phyloP scores from a whole-genome alignment of 2,888 invertebrate species.

The Dolichomitus sp. region DNA sequence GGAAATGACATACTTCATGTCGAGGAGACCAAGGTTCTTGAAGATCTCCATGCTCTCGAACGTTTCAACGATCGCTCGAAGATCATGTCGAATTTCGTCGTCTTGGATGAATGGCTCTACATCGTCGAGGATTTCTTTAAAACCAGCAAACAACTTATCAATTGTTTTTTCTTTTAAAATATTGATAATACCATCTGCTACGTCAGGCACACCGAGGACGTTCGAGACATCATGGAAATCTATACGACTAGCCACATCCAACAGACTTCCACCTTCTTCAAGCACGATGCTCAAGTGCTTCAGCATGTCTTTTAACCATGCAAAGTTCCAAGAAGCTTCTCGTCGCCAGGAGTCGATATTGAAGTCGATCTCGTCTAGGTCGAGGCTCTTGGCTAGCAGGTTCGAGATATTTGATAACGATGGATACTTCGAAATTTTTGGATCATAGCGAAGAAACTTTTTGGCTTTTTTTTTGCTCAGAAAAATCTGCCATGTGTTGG shows the following conservation, averaged over 20 bases:
- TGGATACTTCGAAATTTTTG: conserved; percentile 74
- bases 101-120: conserved; percentile 85
- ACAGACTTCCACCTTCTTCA: conserved; percentile 85
- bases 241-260: conserved; percentile 86
- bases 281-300: conserved; percentile 84
- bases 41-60: conserved; percentile 86
- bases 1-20: conserved; percentile 85
- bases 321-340: conserved; percentile 87
- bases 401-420: conserved; percentile 75
- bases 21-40: conserved; percentile 86
- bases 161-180: conserved; percentile 87
- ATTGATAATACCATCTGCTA: conserved; percentile 86
- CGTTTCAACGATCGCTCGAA: conserved; percentile 85
- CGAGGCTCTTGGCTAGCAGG: conserved; percentile 74
- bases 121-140: conserved; percentile 86
- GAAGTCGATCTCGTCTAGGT: conserved; percentile 75
- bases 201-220: conserved; percentile 80
- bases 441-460: conserved; percentile 78
- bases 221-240: conserved; percentile 85
- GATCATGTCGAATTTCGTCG: conserved; percentile 84
- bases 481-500: conserved; percentile 71
- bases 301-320: conserved; percentile 87
- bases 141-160: conserved; percentile 86
- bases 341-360: conserved; percentile 82
- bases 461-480: conserved; percentile 75